Conservation (phyloP, 2,797 vertebrate genomes). For the Xyrichtys novacula region DNA sequence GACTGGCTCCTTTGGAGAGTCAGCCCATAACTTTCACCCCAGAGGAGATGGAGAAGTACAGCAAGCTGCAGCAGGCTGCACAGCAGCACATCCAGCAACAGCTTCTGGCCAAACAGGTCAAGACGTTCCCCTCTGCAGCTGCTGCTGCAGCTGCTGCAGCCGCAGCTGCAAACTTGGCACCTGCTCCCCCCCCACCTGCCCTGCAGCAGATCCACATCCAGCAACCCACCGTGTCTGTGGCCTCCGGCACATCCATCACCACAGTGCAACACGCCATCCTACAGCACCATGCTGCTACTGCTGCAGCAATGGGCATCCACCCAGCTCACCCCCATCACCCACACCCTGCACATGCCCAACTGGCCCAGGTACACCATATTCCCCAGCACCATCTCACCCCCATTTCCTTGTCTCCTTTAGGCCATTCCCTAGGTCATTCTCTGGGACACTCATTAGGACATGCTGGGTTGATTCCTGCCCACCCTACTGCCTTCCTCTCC, state of each 20-base stretch:
- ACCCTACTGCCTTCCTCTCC: constrained; percentile 94
- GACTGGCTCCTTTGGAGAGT: constrained; percentile 95
- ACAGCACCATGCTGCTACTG: constrained; percentile 92
- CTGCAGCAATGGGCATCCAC: constrained; percentile 94
- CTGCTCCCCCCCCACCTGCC: constrained; percentile 85
- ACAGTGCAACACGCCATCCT: constrained; percentile 96
- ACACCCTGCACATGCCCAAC: constrained; percentile 91
- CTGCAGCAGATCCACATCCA: constrained; percentile 97
- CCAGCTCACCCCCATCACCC: constrained; percentile 86
- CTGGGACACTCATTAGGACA: constrained; percentile 94
- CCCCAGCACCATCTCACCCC: constrained; percentile 95
- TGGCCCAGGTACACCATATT: constrained; percentile 97
- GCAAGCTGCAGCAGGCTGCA: constrained; percentile 97
- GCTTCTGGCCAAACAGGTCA: constrained; percentile 97
- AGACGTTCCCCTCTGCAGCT: constrained; percentile 90
- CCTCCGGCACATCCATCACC: constrained; percentile 93
- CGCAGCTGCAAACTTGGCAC: constrained; percentile 77
- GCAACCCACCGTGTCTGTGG: constrained; percentile 90
- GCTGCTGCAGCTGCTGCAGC: constrained; percentile 85
- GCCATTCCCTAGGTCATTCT: constrained; percentile 92
- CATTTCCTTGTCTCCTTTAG: constrained; percentile 92
- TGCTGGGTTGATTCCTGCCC: constrained; percentile 92
- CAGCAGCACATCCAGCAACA: constrained; percentile 99
- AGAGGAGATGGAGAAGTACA: constrained; percentile 99
- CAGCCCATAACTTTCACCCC: constrained; percentile 99